A percentile compares a stretch with the other conserved stretches of the same genome.
These are phyloP conservation scores for Pseudonaja textilis DNA, from an alignment of 2,113 vertebrate species.

Conservation along the genomic window DNA sequence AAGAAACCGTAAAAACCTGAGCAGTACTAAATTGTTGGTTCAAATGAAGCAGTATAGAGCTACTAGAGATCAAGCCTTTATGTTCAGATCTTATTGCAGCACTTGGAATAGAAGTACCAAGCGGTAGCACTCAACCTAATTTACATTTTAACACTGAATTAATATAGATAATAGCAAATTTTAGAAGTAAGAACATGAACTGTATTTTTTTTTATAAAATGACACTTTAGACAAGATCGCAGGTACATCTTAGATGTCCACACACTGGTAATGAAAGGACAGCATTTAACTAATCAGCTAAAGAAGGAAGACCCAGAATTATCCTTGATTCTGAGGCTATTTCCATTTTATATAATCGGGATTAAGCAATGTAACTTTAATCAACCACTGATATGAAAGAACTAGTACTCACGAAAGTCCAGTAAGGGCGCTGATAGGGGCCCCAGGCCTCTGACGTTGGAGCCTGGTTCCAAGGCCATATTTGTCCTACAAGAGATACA, in stretches of 20 bases:
- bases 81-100: not conserved
- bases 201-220: not conserved
- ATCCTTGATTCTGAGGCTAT: not conserved
- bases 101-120: not conserved
- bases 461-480: slow-evolving; percentile 94
- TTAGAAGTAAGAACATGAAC: not conserved
- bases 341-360: not conserved
- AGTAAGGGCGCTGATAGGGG: slow-evolving; percentile 87
- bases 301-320: not conserved
- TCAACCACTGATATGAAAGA: not conserved
- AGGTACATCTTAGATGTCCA: not conserved
- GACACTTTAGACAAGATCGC: not conserved
- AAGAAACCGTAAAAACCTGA: not conserved
- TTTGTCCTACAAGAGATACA: slow-evolving; percentile 81
- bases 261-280: not conserved
- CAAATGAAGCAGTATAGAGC: not conserved
- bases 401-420: slow-evolving; percentile 90
- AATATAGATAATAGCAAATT: not conserved
- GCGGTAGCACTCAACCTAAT: not conserved
- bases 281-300: not conserved
- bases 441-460: slow-evolving; percentile 89
- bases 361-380: not conserved
- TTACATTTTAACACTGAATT: not conserved
- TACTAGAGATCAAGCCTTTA: not conserved
- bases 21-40: not conserved